These are phyloP conservation scores for Pyrrhia umbra DNA, from an alignment of 2,888 invertebrate species.

Conservation along the genomic window DNA sequence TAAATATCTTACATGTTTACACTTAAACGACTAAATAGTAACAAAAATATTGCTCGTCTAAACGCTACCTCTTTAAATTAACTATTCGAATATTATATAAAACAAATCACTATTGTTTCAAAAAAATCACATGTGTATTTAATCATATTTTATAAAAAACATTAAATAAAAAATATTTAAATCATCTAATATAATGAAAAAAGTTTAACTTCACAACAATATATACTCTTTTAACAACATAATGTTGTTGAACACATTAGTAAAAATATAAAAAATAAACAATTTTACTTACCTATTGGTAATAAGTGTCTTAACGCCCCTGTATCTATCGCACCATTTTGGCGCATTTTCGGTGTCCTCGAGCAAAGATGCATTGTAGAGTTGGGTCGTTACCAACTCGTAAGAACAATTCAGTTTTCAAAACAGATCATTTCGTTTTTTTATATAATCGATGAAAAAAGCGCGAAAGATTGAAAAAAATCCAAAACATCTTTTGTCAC, in stretches of 20 bases:
- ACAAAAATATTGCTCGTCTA: slow-evolving; percentile 87
- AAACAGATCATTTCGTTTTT: background rate
- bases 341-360: slow-evolving; percentile 28
- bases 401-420: background rate
- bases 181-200: slow-evolving; percentile 52
- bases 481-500: no score
- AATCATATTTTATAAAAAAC: slow-evolving; percentile 44
- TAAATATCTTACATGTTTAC: slow-evolving; percentile 82
- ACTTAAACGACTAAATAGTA: slow-evolving; percentile 82
- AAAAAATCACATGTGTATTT: slow-evolving; percentile 54
- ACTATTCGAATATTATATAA: slow-evolving; percentile 57
- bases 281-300: slow-evolving; percentile 60
- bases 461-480: no score
- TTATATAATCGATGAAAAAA: no score
- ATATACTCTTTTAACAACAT: slow-evolving; percentile 43
- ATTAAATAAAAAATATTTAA: slow-evolving; percentile 40
- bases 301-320: slow-evolving; percentile 35
- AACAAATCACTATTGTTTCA: slow-evolving; percentile 48
- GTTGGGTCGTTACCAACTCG: slow-evolving; percentile 9
- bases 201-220: slow-evolving; percentile 54
- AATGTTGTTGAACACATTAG: slow-evolving; percentile 47
- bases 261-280: slow-evolving; percentile 37
- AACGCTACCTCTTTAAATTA: slow-evolving; percentile 63
- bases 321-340: slow-evolving; percentile 15
- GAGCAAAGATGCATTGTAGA: background rate